Evolutionary conservation across 2,113 vertebrate species (phyloP).

Genomic region (Cyphomyrus plagiostoma): DNA sequence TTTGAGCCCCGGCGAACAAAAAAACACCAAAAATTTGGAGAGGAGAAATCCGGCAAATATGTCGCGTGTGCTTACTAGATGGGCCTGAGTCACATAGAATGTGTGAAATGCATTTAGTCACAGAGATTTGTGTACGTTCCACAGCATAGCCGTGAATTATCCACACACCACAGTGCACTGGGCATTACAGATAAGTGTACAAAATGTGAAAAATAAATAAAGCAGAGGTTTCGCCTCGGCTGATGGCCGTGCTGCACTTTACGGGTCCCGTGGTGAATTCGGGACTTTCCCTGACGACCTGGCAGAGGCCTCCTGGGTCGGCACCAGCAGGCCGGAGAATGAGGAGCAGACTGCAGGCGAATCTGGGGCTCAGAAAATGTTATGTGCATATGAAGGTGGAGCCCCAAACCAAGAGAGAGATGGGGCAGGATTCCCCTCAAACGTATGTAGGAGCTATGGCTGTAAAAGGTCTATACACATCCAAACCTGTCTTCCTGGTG

Average conservation of each 20-base stretch:
- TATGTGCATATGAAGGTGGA: neutral
- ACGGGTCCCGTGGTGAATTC: neutral
- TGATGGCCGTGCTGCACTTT: neutral
- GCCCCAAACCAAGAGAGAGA: neutral
- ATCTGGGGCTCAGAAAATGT: too few species aligned
- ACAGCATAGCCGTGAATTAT: neutral
- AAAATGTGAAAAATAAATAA: neutral
- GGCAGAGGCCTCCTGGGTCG: neutral
- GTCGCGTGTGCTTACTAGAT: neutral
- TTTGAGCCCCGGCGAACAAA: neutral
- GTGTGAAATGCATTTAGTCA: neutral
- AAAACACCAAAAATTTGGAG: neutral
- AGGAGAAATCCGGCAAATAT: neutral
- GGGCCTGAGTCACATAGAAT: neutral
- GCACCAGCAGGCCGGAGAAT: neutral
- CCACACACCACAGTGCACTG: neutral
- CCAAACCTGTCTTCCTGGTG: neutral
- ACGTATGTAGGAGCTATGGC: neutral
- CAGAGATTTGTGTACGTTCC: neutral
- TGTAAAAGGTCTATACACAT: neutral
- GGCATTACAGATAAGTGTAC: neutral
- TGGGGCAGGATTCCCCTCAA: neutral
- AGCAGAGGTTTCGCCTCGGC: neutral
- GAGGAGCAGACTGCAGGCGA: neutral
- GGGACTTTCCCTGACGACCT: neutral